These are phyloP conservation scores for Lichenostomus cassidix DNA, from an alignment of 2,113 vertebrate genomes.

Conservation along the genomic window DNA sequence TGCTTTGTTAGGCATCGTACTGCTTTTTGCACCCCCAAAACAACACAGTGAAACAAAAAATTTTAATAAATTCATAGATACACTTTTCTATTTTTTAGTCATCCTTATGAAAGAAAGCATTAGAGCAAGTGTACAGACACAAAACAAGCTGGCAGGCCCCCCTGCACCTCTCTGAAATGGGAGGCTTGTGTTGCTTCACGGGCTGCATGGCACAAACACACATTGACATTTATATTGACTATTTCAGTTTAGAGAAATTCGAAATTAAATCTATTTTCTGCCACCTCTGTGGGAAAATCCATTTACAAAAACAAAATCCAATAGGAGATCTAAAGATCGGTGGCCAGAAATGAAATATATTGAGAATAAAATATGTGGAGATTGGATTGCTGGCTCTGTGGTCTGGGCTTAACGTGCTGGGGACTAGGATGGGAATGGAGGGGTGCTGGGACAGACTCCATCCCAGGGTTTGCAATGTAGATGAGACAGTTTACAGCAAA, in stretches of 20 bases:
- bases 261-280: conserved; percentile 74
- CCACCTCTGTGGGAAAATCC: conserved; percentile 70
- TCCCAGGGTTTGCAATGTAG: not conserved
- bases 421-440: not conserved
- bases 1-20: not conserved
- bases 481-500: not conserved
- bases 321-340: conserved; percentile 70
- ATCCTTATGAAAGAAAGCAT: not conserved
- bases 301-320: conserved; percentile 75
- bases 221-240: conserved; percentile 66
- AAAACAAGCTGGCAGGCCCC: not conserved
- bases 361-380: conserved; percentile 69
- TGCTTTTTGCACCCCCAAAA: not conserved
- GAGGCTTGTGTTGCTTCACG: not conserved
- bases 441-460: not conserved
- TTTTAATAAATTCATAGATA: not conserved
- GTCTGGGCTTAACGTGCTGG: not conserved
- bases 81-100: not conserved
- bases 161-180: not conserved
- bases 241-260: conserved; percentile 68
- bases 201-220: not conserved
- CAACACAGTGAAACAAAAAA: not conserved
- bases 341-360: conserved; percentile 73
- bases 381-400: conserved; percentile 51
- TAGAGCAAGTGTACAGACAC: not conserved